These are phyloP conservation scores for Trachelus iudaicus DNA, from an alignment of 2,888 invertebrate species.

Conservation along the genomic window DNA sequence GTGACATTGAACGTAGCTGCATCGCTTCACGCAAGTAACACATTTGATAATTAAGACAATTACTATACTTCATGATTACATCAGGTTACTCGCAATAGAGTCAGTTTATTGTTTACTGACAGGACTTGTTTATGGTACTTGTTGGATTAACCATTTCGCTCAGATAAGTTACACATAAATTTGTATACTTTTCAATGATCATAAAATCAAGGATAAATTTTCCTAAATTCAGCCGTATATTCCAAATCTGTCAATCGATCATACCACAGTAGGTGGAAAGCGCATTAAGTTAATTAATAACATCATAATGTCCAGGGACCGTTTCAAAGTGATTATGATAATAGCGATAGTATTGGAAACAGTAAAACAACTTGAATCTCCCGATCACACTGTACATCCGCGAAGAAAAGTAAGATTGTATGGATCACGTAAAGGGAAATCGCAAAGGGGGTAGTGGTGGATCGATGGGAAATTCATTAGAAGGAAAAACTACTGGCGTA, in stretches of 20 bases:
- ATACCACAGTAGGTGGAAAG: no score
- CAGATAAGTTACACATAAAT: background rate
- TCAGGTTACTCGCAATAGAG: background rate
- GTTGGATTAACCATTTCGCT: background rate
- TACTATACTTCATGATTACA: constrained; percentile 32
- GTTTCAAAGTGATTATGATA: no score
- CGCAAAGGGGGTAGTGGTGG: no score
- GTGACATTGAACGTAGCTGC: no score
- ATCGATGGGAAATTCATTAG: constrained; percentile 2
- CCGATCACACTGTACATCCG: background rate
- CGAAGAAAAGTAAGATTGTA: background rate
- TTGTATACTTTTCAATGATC: no score
- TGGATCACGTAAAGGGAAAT: background rate
- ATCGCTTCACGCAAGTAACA: no score
- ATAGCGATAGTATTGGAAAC: no score
- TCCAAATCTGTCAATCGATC: no score
- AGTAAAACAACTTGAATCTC: background rate
- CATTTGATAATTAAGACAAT: constrained; percentile 31
- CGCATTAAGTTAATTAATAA: no score
- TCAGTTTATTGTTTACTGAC: background rate
- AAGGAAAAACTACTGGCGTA: background rate
- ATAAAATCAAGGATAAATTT: no score
- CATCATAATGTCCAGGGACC: no score
- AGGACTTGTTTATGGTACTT: background rate
- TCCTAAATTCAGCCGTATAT: no score